A percentile compares a stretch with the other conserved stretches of the same genome.
Conservation (phyloP, 2,888 invertebrate genomes). For the Corbicula japonica region DNA sequence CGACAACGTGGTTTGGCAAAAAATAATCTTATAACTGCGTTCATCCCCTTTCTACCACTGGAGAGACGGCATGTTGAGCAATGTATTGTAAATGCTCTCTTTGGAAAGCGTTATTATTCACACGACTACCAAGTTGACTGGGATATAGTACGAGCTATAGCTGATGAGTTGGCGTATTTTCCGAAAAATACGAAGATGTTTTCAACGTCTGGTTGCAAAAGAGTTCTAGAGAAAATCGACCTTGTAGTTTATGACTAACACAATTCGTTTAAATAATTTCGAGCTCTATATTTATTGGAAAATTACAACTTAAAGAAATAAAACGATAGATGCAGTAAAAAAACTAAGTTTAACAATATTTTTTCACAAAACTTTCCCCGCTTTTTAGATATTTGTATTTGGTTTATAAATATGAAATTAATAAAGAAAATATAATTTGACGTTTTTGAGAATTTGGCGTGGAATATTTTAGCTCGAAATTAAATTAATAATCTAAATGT, state of each 20-base stretch:
- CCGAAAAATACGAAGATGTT: constrained; percentile 91
- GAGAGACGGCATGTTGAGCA: constrained; percentile 93
- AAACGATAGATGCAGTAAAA: too few relatives aligned
- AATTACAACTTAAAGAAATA: too few relatives aligned
- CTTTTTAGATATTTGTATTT: too few relatives aligned
- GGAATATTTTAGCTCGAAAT: too few relatives aligned
- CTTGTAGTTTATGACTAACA: constrained; percentile 68
- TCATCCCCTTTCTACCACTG: constrained; percentile 97
- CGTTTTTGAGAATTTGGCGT: too few relatives aligned
- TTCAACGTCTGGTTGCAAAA: constrained; percentile 96
- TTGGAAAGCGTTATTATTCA: constrained; percentile 59
- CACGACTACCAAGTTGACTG: constrained; percentile 53
- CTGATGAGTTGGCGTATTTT: constrained; percentile 91
- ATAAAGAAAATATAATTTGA: too few relatives aligned
- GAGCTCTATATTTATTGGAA: too few relatives aligned
- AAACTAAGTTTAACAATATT: too few relatives aligned
- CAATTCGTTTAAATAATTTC: too few relatives aligned
- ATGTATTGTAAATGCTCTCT: constrained; percentile 92
- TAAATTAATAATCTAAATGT: too few relatives aligned
- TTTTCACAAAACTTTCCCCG: too few relatives aligned
- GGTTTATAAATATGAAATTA: too few relatives aligned
- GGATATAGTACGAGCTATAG: constrained; percentile 88
- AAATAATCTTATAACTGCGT: constrained; percentile 95
- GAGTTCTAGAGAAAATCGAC: constrained; percentile 91
- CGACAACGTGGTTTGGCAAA: constrained; percentile 93